Evolutionary conservation across 35 echinoderm and acorn worm genomes (phyloP).

Genomic region (Amphiura filiformis): DNA sequence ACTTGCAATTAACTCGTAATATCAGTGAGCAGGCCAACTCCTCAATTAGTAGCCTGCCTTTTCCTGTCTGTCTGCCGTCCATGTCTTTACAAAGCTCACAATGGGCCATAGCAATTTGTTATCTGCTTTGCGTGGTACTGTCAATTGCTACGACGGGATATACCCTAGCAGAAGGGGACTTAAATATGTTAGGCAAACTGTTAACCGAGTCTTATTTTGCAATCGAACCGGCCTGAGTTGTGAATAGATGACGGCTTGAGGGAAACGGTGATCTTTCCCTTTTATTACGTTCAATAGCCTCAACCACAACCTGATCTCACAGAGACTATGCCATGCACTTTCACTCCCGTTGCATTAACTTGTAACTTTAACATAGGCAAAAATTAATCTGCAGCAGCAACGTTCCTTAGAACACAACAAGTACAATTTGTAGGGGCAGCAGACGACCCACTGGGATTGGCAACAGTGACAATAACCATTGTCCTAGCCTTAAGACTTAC

Average conservation of each 20-base stretch:
- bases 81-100: neutral
- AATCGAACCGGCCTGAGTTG: neutral
- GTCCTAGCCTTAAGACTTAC: neutral
- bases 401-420: neutral
- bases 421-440: neutral
- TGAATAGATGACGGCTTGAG: neutral
- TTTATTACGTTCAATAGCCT: neutral
- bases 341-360: neutral
- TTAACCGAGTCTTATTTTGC: neutral
- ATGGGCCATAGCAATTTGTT: neutral
- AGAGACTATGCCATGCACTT: neutral
- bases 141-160: neutral
- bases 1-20: constrained; percentile 1
- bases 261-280: constrained; percentile 1
- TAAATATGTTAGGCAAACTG: neutral
- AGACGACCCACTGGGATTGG: neutral
- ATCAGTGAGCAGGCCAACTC: neutral
- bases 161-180: neutral
- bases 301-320: neutral
- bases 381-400: neutral
- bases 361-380: neutral
- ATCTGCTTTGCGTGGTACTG: neutral
- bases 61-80: neutral
- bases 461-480: constrained; percentile 1
- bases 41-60: neutral